phyloP scores from a whole-genome alignment of 2,888 invertebrate species.

The Cantharis flavilabris region DNA sequence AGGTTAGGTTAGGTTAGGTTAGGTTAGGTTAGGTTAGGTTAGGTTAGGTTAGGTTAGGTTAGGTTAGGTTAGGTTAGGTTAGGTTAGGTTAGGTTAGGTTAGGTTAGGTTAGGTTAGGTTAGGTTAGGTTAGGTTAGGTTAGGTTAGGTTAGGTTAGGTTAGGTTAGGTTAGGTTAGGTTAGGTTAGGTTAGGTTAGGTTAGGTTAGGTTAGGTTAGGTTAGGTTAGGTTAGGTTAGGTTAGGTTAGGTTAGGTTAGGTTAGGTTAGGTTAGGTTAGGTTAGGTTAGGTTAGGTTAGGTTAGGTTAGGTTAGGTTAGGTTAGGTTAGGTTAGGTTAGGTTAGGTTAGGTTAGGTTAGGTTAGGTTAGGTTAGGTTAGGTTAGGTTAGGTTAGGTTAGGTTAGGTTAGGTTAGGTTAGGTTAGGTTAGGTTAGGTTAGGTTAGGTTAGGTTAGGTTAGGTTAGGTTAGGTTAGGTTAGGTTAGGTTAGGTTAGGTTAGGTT shows the following conservation, averaged over 20 bases:
- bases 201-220: neutral
- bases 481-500: too few species aligned
- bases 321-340: neutral
- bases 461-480: too few species aligned
- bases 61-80: neutral
- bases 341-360: too few species aligned
- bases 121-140: neutral
- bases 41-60: neutral
- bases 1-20: neutral
- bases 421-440: too few species aligned
- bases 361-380: too few species aligned
- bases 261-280: neutral
- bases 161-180: neutral
- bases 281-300: neutral
- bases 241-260: neutral
- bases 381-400: too few species aligned
- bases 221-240: neutral
- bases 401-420: too few species aligned
- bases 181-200: neutral
- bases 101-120: neutral
- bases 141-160: neutral
- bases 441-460: too few species aligned
- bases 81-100: neutral
- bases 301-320: neutral
- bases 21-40: neutral